Base-by-base conservation (phyloP, 2,797 vertebrate genomes). In the Tokudaia tokunoshimensis region DNA sequence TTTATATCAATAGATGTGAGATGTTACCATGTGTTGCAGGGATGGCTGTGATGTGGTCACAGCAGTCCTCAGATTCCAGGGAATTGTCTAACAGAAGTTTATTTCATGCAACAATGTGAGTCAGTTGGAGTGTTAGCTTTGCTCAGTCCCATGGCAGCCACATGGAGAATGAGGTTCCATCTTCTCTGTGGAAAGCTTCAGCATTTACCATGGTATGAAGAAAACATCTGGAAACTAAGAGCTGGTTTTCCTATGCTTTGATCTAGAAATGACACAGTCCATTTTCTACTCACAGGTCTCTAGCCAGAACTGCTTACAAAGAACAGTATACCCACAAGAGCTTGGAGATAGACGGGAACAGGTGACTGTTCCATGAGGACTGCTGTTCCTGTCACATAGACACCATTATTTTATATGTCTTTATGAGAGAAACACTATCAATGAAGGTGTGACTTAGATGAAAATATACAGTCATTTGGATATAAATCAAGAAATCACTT, bases 401-500 rank as follows among this genome's bases (percentile, higher is more conserved):
- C 24, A 31, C 6, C 37, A 47, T 94, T 65, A 17, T 12, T 59
- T 82, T 70, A 41, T 24, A 15, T 3, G 7, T 74, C 67, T 74
- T 26, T 34, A 31, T 12, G 34, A 26, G 72, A 44, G 52, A 75
- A 57, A 22, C 19, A 50, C 72, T 70, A n/a, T 61, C 76, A 63
- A 79, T 70, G 41, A 75, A 94, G 47, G n/a, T 52, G 44, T 72
- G 37, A 26, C 34, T 63, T 59, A 20, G 67, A 79, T 87, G 47
- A 34, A 83, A 89, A 86, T 24, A 91, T 50, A 88, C 70, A 88
- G 9, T 59, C 72, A 95, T 86, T 72, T 91, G 50, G 65, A 65
- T 55, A 78, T 3, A 20, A n/a, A 81, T 80, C 94, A 12, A 85
- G 91, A 89, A 85, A 55, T 57, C 3, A 37, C 50, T 76, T 91